A percentile compares a stretch with the other conserved stretches of the same genome.
Conservation (phyloP, 2,113 vertebrate species). For the Toxotes jaculatrix region DNA sequence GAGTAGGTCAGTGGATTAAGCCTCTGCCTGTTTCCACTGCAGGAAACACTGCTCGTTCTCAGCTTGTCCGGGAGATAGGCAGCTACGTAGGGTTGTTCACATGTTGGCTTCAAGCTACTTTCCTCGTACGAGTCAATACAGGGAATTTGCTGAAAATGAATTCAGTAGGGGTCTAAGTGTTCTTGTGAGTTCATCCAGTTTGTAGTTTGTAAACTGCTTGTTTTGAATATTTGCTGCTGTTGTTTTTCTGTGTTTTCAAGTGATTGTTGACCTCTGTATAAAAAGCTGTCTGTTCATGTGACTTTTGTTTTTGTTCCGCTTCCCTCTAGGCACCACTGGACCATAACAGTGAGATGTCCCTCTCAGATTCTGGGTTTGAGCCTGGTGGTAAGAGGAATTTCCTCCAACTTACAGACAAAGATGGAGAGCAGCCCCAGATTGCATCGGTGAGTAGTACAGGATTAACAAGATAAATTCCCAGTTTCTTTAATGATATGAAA, state of each 20-base stretch:
- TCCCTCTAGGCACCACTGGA: constrained; percentile 87
- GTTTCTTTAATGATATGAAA: neutral
- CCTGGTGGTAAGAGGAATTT: constrained; percentile 96
- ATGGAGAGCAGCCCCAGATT: constrained; percentile 95
- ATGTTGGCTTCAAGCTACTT: constrained; percentile 51
- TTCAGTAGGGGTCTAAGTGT: constrained; percentile 41
- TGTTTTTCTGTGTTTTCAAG: neutral
- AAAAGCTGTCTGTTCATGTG: neutral
- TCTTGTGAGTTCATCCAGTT: constrained; percentile 45
- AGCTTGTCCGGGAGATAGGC: constrained; percentile 40
- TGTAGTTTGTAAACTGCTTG: neutral
- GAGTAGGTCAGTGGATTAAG: constrained; percentile 86
- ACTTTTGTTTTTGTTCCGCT: constrained; percentile 6
- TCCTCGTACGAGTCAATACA: constrained; percentile 9
- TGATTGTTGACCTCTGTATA: neutral
- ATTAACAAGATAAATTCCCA: neutral
- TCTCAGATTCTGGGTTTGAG: constrained; percentile 94
- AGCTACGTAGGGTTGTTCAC: constrained; percentile 29
- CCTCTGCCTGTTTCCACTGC: constrained; percentile 71
- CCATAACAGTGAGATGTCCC: constrained; percentile 90
- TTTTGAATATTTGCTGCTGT: neutral
- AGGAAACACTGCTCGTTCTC: constrained; percentile 48
- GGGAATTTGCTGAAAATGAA: constrained; percentile 50
- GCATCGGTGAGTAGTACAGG: constrained; percentile 85
- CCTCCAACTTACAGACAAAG: constrained; percentile 94